phyloP scores from a whole-genome alignment of 2,113 vertebrate species.

The Perccottus glenii region DNA sequence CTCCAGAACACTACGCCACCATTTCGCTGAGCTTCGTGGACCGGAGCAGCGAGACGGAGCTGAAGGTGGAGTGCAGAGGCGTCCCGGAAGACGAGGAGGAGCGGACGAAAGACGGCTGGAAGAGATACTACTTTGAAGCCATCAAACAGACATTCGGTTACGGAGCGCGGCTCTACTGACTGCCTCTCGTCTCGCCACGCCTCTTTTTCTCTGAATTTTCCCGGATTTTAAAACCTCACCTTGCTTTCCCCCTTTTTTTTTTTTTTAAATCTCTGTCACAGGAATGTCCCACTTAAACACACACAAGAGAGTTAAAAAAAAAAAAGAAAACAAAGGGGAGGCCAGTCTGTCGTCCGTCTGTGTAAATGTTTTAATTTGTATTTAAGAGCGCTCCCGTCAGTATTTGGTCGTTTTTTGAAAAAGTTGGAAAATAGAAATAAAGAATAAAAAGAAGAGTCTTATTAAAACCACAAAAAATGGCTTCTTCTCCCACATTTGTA shows the following conservation, averaged over 20 bases:
- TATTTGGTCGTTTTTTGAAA: constrained; percentile 46
- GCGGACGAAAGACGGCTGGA: constrained; percentile 92
- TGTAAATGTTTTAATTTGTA: constrained; percentile 64
- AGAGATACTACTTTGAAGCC: constrained; percentile 94
- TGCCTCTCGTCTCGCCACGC: background rate
- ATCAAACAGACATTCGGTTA: constrained; percentile 99
- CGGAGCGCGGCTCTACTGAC: constrained; percentile 88
- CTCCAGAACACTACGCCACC: constrained; percentile 90
- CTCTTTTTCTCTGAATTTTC: background rate
- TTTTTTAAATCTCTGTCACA: constrained; percentile 28
- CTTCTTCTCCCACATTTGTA: constrained; percentile 37
- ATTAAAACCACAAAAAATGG: constrained; percentile 47
- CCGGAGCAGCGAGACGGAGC: constrained; percentile 89
- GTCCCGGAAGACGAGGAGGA: constrained; percentile 91
- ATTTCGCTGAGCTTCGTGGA: constrained; percentile 87
- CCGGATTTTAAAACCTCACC: constrained; percentile 17
- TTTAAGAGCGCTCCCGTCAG: constrained; percentile 44
- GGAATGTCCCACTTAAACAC: constrained; percentile 15
- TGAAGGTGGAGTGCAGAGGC: constrained; percentile 88
- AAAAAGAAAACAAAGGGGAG: constrained; percentile 9
- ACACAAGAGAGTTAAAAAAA: background rate
- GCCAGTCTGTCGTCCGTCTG: constrained; percentile 17
- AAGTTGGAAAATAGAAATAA: constrained; percentile 6
- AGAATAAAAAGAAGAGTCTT: constrained; percentile 26
- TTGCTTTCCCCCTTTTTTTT: background rate